Evolutionary conservation across 2,113 vertebrate species (phyloP), one percentile per base, ranked within the genome.

Genomic region (Osmerus mordax): DNA sequence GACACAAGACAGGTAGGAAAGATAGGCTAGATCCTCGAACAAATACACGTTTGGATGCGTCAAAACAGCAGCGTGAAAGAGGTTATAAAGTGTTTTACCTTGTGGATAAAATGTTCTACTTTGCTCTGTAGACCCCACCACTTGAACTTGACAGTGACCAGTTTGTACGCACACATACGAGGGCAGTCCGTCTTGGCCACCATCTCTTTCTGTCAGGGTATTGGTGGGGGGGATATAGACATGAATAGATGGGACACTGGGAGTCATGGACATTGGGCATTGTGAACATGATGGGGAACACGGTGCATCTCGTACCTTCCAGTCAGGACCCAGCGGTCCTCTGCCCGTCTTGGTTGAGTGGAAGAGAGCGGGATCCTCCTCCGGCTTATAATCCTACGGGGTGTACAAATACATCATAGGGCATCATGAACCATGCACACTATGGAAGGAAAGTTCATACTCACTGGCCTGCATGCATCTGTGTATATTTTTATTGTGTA

Each of bases 111-210:
- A 77, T 95, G 94, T 81, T 98, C 96, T 3, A 99, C 92, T 91
- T 97, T 98, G 91, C 92, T 96, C 82, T 98, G 95, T 78, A 98
- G 91, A 19, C 95, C 97, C 96, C 96, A 99, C 96, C 96, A 98
- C 72, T 95, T 95, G 90, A 98, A 99, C 86, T 98, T 97, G 88
- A 99, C 96, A 1, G 97, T 98, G 88, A 99, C 97, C 88, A 99
- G 92, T 90, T 98, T 99, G 87, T 98, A 99, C 41, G 96, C 97
- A 80, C 96, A 99, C 96, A 99, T 98, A 86, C 92, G 93, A 19
- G 96, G 95, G 75, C 93, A 94, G 65, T 96, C 94, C 1, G 93
- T 83, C 83, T 92, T 92, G 1, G 83, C 87, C 14, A 90, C 88
- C 70, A 98, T 86, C 74, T 98, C 96, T 4, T 95, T 94, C 97